Conservation (phyloP, 2,888 invertebrate genomes). For the Lasiommata megera region DNA sequence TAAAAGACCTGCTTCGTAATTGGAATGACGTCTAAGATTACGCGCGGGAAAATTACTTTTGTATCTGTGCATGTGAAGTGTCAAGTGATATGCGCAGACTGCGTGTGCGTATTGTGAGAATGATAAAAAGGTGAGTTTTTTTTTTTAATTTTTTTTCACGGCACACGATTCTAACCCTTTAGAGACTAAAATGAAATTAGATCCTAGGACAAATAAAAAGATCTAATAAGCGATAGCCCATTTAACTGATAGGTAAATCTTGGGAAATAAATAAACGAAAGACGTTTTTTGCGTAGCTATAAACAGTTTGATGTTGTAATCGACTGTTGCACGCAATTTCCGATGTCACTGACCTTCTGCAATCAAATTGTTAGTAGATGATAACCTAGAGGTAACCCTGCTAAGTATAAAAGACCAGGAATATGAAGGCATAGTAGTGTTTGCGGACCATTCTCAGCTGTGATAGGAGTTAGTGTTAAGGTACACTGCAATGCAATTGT, state of each 20-base stretch:
- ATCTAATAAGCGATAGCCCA: not conserved
- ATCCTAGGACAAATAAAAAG: no score
- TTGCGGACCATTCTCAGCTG: not conserved
- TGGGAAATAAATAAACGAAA: constrained; percentile 2
- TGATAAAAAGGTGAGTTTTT: constrained; percentile 49
- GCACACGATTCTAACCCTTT: not conserved
- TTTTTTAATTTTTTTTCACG: not conserved
- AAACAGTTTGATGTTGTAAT: not conserved
- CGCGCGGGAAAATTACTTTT: constrained; percentile 19
- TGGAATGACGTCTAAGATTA: constrained; percentile 18
- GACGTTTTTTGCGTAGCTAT: not conserved
- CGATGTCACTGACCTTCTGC: constrained; percentile 7
- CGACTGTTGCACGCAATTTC: not conserved
- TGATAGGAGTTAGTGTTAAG: not conserved
- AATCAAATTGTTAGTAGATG: not conserved
- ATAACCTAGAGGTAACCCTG: not conserved
- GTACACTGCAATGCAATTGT: not conserved
- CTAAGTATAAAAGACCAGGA: not conserved
- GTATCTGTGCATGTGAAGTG: constrained; percentile 25
- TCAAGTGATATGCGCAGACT: constrained; percentile 47
- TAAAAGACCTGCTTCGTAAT: constrained; percentile 19
- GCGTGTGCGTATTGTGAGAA: constrained; percentile 46
- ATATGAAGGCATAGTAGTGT: not conserved
- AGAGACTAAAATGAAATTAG: not conserved
- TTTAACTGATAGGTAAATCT: not conserved